Evolutionary conservation across 2,113 vertebrate species (phyloP), one percentile per base, ranked within the genome.

Genomic region (Austrofundulus limnaeus): DNA sequence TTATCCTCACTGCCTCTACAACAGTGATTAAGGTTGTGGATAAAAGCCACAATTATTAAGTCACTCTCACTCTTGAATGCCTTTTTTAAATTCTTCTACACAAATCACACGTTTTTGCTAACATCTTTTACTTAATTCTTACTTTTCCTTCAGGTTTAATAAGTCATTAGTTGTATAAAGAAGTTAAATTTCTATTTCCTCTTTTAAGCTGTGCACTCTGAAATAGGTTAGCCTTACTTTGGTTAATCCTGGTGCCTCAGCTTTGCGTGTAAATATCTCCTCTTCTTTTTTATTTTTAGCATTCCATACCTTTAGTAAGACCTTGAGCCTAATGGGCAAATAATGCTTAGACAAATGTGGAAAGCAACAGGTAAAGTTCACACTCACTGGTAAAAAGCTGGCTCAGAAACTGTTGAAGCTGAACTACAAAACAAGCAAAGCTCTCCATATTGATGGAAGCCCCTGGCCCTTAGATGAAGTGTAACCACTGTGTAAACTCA

Each of bases 11-110:
- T 5, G 16, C 78, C 47, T 80, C 78, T 63, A 68, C 80, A 75
- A 62, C 75, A 72, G 46, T 77, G 77, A 85, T 84, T 87, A 81
- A 77, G 34, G 65, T 59, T 76, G 55, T 14, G 24, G 46, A 78
- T 73, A 85, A 85, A 85, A 83, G 68, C 68, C 66, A 71, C 62
- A 81, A 70, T 75, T 78, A 75, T 82, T 62, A 62, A 75, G 55
- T 73, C 64, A 61, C 52, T 66, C 52, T 62, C 58, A 34, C 47
- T 59, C 17, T 56, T 43, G 14, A 52, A 31, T 37, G 64, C 16
- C 54, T 54, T 47, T 73, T 42, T 43, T 0, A 37, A 37, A 5
- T 34, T 34, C 31, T 5, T 34, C 31, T 75, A 31, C 66, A 59
- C 46, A 42, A 72, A 69, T 72, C 53, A 61, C 43, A 54, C 49